Conservation (phyloP, 2,113 vertebrate genomes). For the Gallinago undulata region DNA sequence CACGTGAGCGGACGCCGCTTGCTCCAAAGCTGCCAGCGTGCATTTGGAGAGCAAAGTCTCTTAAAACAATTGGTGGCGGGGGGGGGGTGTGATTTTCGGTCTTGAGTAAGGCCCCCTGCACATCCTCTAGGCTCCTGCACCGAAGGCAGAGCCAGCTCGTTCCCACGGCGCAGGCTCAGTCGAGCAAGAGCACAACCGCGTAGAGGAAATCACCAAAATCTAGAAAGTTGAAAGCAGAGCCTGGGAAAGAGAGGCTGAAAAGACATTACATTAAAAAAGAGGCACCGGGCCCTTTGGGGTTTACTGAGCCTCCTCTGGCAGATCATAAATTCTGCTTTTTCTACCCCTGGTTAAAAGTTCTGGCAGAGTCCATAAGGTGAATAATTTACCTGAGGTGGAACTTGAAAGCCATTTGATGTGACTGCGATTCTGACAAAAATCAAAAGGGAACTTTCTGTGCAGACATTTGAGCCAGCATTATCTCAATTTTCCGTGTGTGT, state of each 20-base stretch:
- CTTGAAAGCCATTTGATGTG: not conserved
- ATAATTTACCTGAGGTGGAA: not conserved
- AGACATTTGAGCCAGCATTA: slow-evolving; percentile 25
- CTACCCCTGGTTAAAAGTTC: not conserved
- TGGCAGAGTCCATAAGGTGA: not conserved
- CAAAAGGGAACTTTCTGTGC: not conserved
- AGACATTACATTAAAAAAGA: not conserved
- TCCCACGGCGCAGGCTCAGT: not conserved
- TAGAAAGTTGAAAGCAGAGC: not conserved
- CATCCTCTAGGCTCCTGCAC: rapidly evolving
- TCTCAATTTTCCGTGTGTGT: not conserved
- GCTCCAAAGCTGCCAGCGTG: not conserved
- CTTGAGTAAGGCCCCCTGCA: not conserved
- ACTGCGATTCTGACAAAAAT: slow-evolving; percentile 8
- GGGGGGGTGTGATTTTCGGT: not conserved
- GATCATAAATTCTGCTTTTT: not conserved
- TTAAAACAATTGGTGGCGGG: not conserved
- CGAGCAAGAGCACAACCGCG: not conserved
- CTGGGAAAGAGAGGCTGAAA: not conserved
- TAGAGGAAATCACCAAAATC: not conserved
- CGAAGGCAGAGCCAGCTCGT: not conserved
- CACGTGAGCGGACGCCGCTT: not conserved
- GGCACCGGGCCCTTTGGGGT: not conserved
- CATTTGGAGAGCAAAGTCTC: not conserved
- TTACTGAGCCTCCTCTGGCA: not conserved